These are phyloP conservation scores for Arctocebus calabarensis DNA, from an alignment of 2,797 vertebrate genomes.

Conservation along the genomic window DNA sequence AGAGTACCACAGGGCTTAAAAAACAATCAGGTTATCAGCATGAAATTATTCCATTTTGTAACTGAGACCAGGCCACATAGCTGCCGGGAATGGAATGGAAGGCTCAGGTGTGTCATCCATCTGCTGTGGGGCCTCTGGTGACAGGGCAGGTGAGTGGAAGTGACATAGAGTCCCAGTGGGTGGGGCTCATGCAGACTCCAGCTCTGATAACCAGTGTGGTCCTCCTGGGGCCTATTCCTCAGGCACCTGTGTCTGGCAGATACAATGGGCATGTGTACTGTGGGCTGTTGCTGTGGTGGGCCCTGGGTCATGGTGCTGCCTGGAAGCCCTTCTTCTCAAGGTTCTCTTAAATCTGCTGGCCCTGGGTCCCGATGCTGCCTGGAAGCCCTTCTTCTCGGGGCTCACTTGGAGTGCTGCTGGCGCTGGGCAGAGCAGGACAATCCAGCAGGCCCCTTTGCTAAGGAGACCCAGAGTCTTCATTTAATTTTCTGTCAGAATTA, in stretches of 20 bases:
- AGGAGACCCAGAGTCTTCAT: not conserved
- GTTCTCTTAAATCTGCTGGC: not conserved
- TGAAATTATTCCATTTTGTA: constrained; percentile 75
- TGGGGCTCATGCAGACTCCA: not conserved
- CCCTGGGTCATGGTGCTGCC: not conserved
- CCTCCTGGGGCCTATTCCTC: not conserved
- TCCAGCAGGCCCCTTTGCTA: not conserved
- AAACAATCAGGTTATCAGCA: constrained; percentile 84
- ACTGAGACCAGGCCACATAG: constrained; percentile 67
- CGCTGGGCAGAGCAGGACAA: not conserved
- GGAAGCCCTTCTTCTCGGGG: too few species aligned
- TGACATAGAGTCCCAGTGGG: not conserved
- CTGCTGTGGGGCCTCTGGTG: not conserved
- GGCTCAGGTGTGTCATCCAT: not conserved
- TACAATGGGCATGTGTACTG: not conserved
- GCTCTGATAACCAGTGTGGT: not conserved
- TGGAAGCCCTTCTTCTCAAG: not conserved
- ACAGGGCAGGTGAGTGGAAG: not conserved
- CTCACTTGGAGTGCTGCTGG: not conserved
- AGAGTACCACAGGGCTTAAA: constrained; percentile 86
- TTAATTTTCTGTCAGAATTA: not conserved
- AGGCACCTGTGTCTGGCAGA: not conserved
- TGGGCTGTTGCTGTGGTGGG: not conserved
- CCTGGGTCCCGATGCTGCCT: too few species aligned
- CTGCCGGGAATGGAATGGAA: not conserved